Base-by-base conservation (phyloP, 1,140 invertebrate species). In the Diachasmimorpha longicaudata region DNA sequence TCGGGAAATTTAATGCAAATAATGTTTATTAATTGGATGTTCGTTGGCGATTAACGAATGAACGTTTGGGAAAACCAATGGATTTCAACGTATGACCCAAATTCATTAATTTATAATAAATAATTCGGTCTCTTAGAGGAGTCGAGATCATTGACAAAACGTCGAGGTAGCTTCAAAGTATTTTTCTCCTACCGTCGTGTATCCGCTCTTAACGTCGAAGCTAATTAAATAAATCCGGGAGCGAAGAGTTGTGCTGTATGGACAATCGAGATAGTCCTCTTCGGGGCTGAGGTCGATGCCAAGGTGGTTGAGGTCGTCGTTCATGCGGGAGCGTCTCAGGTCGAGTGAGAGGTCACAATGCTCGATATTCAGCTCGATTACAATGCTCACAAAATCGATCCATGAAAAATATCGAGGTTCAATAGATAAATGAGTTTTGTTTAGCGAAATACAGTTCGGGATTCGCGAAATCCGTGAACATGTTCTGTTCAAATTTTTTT, bases 181-280 rank as follows among this genome's bases (percentile, higher is more conserved):
- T 31, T 63, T 63, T 31, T 63, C 21, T 4, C 58, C 31, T 5
- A 23, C 58, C 78, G 75, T 63, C 58, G 58, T 63, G 58, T 63
- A 80, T 70, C 78, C 80, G 71, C 81, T 80, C 81, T 79, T 81
- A 80, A 72, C 72, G 77, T 78, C 76, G 80, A 78, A 79, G 84
- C 84, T 86, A 86, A 87, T 87, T 87, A 86, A 87, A 86, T 86
- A 85, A 86, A 85, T 85, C 84, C 84, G 84, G 85, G 83, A 84
- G 83, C 82, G 79, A 74, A 58, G 39, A 46, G 81, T 79, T 85
- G 80, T 81, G 81, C 81, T 80, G 68, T 74, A 79, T 76, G 76
- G 21, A 74, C 78, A 78, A 84, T 81, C 81, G 83, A 83, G 81
- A 84, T 81, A 63, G 58, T 63, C 58, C 79, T 80, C 80, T 80